Percentiles rank a stretch among this genome's conserved stretches.
These are phyloP conservation scores for Arctia plantaginis DNA, from an alignment of 2,888 invertebrate genomes.

Conservation along the genomic window DNA sequence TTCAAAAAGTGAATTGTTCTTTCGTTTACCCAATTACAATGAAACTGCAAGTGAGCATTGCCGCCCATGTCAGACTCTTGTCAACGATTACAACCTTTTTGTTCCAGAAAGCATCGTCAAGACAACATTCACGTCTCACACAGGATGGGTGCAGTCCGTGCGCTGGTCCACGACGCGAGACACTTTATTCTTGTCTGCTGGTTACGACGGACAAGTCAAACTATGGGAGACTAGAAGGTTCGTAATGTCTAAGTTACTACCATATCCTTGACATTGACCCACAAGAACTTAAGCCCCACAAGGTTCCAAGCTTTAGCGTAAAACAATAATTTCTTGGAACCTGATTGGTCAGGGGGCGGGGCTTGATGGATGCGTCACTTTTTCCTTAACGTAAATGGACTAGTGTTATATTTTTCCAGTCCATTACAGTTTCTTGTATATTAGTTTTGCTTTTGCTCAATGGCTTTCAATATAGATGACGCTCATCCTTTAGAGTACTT, in stretches of 20 bases:
- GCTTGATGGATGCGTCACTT: too few relatives aligned
- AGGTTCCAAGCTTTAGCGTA: too few relatives aligned
- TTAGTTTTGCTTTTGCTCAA: neutral
- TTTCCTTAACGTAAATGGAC: too few relatives aligned
- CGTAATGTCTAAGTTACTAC: neutral
- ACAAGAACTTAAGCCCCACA: too few relatives aligned
- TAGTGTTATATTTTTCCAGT: too few relatives aligned
- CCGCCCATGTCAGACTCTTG: neutral
- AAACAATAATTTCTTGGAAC: neutral
- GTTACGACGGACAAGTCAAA: conserved; percentile 96
- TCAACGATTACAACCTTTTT: neutral
- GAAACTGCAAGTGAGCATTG: neutral
- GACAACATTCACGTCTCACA: conserved; percentile 93
- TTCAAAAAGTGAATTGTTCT: too few relatives aligned
- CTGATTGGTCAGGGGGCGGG: too few relatives aligned
- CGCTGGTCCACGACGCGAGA: conserved; percentile 94
- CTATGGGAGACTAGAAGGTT: conserved; percentile 98
- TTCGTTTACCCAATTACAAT: neutral
- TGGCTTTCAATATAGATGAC: neutral
- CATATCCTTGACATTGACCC: too few relatives aligned
- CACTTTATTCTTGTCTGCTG: conserved; percentile 95
- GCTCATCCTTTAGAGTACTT: too few relatives aligned
- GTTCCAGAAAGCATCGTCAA: conserved; percentile 95
- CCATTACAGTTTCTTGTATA: neutral
- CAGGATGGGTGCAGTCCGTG: conserved; percentile 96